phyloP scores from a whole-genome alignment of 2,113 vertebrate genomes.

The Pelvicachromis taeniatus region DNA sequence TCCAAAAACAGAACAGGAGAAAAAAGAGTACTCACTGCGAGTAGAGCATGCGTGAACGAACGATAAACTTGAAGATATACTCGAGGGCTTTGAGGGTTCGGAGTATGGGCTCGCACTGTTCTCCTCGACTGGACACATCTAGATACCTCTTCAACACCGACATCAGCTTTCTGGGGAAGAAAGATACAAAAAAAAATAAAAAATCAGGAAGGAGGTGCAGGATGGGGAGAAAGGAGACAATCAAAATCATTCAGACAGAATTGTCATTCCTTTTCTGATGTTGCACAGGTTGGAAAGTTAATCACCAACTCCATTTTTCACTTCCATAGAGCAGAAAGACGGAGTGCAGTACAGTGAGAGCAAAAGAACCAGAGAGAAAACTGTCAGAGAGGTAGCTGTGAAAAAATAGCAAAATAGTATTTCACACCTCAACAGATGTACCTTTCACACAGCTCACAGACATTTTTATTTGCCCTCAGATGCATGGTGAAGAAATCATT shows the following conservation, averaged over 20 bases:
- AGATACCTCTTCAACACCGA: constrained; percentile 91
- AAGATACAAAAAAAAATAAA: background rate
- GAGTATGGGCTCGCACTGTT: constrained; percentile 91
- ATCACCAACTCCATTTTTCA: constrained; percentile 41
- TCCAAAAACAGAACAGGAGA: background rate
- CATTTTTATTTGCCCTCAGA: constrained; percentile 41
- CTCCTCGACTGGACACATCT: constrained; percentile 89
- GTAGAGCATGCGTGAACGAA: constrained; percentile 93
- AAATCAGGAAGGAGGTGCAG: background rate
- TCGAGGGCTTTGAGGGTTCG: constrained; percentile 94
- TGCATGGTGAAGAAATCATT: constrained; percentile 1
- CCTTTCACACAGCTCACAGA: constrained; percentile 24
- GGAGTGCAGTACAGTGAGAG: background rate
- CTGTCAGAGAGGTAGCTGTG: background rate
- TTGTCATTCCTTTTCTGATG: constrained; percentile 3
- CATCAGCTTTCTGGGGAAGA: constrained; percentile 87
- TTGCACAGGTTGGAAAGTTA: constrained; percentile 25
- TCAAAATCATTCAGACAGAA: constrained; percentile 13
- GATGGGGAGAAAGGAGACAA: background rate
- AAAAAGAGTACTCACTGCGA: constrained; percentile 85
- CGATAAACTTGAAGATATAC: constrained; percentile 99
- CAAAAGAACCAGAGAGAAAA: background rate
- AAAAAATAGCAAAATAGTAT: constrained; percentile 36
- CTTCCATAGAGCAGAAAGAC: constrained; percentile 41
- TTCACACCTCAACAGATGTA: constrained; percentile 51